Evolutionary conservation across 2,797 vertebrate genomes (phyloP).

Genomic region (Fistularia commersonii): DNA sequence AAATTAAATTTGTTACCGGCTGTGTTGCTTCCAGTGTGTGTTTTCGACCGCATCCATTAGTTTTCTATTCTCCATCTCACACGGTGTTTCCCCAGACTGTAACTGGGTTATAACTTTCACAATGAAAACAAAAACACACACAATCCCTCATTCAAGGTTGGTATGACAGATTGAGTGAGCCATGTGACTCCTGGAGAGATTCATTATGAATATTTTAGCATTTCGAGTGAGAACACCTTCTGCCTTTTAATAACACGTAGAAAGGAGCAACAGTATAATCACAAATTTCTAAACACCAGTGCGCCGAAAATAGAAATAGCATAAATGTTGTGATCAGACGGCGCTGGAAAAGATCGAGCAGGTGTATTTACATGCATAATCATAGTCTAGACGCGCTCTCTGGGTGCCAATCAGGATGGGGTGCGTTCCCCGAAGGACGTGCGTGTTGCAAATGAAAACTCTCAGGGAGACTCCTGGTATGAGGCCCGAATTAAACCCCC

Average conservation of each 20-base stretch:
- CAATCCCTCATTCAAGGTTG: slow-evolving; percentile 20
- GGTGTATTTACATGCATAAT: slow-evolving; percentile 60
- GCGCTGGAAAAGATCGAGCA: slow-evolving; percentile 29
- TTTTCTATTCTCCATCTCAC: no score
- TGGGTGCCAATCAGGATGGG: slow-evolving; percentile 50
- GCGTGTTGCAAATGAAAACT: slow-evolving; percentile 42
- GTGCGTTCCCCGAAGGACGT: slow-evolving; percentile 31
- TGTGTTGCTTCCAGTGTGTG: no score
- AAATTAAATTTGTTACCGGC: not conserved
- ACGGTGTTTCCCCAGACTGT: not conserved
- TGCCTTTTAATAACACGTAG: slow-evolving; percentile 47
- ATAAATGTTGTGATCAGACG: slow-evolving; percentile 22
- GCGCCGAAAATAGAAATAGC: slow-evolving; percentile 26
- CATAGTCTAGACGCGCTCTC: slow-evolving; percentile 59
- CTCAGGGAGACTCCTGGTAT: slow-evolving; percentile 43
- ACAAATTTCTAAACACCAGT: slow-evolving; percentile 23
- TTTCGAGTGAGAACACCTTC: slow-evolving; percentile 41
- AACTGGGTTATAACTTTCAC: slow-evolving; percentile 27
- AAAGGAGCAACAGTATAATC: slow-evolving; percentile 22
- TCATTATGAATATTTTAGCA: slow-evolving; percentile 54
- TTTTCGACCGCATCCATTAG: no score
- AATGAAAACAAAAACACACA: slow-evolving; percentile 28
- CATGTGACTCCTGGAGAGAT: slow-evolving; percentile 37
- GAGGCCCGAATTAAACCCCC: slow-evolving; percentile 49
- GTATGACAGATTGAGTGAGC: slow-evolving; percentile 36